Percentiles rank a stretch among this genome's conserved stretches.
phyloP scores from a whole-genome alignment of 1,140 invertebrate genomes.

The Lordiphosa clarofinis region DNA sequence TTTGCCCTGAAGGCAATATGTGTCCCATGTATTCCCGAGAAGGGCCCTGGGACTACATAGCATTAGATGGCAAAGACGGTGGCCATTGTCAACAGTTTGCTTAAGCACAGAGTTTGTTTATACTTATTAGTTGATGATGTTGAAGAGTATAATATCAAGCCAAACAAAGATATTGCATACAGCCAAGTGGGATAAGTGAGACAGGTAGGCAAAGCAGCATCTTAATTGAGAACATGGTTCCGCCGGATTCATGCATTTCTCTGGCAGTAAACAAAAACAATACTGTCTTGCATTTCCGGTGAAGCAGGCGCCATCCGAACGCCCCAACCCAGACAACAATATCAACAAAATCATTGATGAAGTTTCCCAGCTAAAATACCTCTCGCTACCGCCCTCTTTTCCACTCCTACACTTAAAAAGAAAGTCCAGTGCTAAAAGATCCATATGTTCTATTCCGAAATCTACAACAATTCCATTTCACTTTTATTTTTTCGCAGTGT shows the following conservation, averaged over 20 bases:
- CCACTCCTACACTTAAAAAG: not conserved
- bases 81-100: constrained; percentile 57
- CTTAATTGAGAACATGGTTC: not conserved
- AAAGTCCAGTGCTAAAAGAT: too few relatives aligned
- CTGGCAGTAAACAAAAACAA: constrained; percentile 47
- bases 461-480: too few relatives aligned
- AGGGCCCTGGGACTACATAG: constrained; percentile 12
- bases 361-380: constrained; percentile 1
- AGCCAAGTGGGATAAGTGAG: not conserved
- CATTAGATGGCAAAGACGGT: constrained; percentile 12
- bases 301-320: constrained; percentile 45
- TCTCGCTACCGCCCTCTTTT: not conserved
- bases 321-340: constrained; percentile 17
- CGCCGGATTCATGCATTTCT: not conserved
- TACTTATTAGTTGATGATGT: constrained; percentile 71
- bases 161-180: not conserved
- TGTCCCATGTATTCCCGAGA: constrained; percentile 30
- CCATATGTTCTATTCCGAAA: too few relatives aligned
- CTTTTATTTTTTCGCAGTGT: too few relatives aligned
- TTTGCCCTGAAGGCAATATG: constrained; percentile 34
- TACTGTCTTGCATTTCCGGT: constrained; percentile 66
- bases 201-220: constrained; percentile 8
- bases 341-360: constrained; percentile 24
- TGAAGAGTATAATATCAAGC: constrained; percentile 9
- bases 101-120: constrained; percentile 66